Conservation (phyloP, 2,113 vertebrate genomes). For the Ptilorrhoa leucosticta region DNA sequence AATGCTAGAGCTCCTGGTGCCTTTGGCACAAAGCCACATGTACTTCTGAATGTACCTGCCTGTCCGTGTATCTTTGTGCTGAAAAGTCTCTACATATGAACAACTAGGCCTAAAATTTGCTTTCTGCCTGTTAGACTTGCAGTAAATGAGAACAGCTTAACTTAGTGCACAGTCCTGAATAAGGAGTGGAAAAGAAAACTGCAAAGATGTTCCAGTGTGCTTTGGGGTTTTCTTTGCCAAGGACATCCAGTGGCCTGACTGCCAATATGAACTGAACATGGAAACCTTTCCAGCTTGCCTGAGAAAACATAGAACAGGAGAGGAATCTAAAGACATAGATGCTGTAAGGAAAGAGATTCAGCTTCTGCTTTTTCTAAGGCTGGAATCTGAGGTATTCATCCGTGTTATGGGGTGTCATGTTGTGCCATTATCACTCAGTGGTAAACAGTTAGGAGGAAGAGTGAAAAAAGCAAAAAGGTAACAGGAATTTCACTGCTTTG, state of each 20-base stretch:
- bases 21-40: background rate
- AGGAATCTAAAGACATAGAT: background rate
- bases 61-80: background rate
- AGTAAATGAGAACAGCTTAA: background rate
- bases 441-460: background rate
- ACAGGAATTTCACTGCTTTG: background rate
- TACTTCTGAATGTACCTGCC: background rate
- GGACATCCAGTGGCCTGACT: slow-evolving; percentile 11
- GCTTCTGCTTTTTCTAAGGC: background rate
- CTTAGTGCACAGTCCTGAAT: background rate
- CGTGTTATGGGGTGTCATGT: background rate
- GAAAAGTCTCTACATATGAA: background rate
- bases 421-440: background rate
- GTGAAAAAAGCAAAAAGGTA: background rate
- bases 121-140: background rate
- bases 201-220: background rate
- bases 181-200: background rate
- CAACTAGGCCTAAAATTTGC: background rate
- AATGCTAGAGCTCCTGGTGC: background rate
- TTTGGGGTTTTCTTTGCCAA: slow-evolving; percentile 14
- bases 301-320: background rate
- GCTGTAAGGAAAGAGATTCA: background rate
- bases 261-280: background rate
- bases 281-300: background rate
- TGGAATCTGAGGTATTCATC: background rate